Base-by-base conservation (phyloP, 2,113 vertebrate genomes). In the Hippolais icterina region DNA sequence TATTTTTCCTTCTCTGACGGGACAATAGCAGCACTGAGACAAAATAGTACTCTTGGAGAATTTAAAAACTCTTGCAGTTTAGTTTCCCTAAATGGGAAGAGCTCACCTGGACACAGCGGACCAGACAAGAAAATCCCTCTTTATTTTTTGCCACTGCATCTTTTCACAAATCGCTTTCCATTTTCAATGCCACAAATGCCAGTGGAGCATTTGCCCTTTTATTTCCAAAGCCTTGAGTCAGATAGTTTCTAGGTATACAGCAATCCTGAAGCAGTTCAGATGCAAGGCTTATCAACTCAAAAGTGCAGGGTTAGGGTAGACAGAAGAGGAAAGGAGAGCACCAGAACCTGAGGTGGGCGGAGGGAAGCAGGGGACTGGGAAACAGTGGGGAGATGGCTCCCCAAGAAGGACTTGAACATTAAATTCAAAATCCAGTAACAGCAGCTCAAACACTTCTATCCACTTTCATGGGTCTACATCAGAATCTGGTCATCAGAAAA, bases 271-370 rank as follows among this genome's bases (percentile, higher is more conserved):
- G 39, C 65, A 75, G 59, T 19, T 89, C 83, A 83, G 52, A 76
- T 2, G 0, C 59, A 57, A 47, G 33, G 29, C 28, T 44, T 10
- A 9, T 52, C 3, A 0, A 63, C 42, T n/a, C 17, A 11, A 19
- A 81, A n/a, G 42, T 12, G 0, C 11, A 41, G 41, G 25, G 37
- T 22, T n/a, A 60, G 10, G 39, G 33, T 57, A 87, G 33, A 72
- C 1, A 1, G 37, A 49, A 75, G 20, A 0, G 0, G 52, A 60
- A 82, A 39, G 52, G 25, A 68, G 44, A 49, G 49, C 0, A 0
- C 33, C 39, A 33, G n/a, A 12, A 69, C 24, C 35, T 1, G 0
- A 37, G 25, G 35, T 23, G 12, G 41, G 29, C 17, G 8, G 5
- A 3, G 12, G 10, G 8, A 17, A 83, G n/a, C 18, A 47, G 4